A percentile compares a stretch with the other conserved stretches of the same genome.
Conservation (phyloP, 2,797 vertebrate genomes). For the Esox lucius region DNA sequence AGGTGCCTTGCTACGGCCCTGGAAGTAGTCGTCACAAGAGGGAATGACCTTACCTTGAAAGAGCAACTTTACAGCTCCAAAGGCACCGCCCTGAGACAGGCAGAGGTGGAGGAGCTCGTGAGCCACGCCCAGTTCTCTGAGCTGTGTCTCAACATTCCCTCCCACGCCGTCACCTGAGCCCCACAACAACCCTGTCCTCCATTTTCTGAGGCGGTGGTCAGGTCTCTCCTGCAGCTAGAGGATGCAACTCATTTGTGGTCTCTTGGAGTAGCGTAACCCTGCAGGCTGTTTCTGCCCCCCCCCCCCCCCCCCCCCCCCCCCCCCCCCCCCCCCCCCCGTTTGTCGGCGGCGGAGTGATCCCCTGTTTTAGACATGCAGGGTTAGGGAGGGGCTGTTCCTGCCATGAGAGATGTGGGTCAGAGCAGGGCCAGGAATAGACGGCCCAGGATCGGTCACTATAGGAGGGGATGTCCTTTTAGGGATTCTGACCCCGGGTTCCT, state of each 20-base stretch:
- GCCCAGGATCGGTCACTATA: constrained; percentile 19
- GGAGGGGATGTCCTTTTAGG: constrained; percentile 72
- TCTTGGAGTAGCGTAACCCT: constrained; percentile 36
- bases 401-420: constrained; percentile 60
- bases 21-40: not conserved
- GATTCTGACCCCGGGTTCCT: constrained; percentile 38
- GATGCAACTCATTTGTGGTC: constrained; percentile 43
- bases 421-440: constrained; percentile 64
- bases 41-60: not conserved
- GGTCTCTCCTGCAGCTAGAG: not conserved
- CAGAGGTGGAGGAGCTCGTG: not conserved
- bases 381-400: not conserved
- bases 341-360: constrained; percentile 32
- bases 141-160: not conserved
- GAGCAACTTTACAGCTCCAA: not conserved
- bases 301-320: no score
- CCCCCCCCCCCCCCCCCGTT: no score
- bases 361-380: constrained; percentile 59
- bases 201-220: not conserved
- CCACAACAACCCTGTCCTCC: no score
- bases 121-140: not conserved
- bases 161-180: not conserved
- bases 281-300: constrained; percentile 4
- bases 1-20: not conserved
- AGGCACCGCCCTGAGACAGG: not conserved